Conservation (phyloP, 2,113 vertebrate genomes). For the Columbina picui region DNA sequence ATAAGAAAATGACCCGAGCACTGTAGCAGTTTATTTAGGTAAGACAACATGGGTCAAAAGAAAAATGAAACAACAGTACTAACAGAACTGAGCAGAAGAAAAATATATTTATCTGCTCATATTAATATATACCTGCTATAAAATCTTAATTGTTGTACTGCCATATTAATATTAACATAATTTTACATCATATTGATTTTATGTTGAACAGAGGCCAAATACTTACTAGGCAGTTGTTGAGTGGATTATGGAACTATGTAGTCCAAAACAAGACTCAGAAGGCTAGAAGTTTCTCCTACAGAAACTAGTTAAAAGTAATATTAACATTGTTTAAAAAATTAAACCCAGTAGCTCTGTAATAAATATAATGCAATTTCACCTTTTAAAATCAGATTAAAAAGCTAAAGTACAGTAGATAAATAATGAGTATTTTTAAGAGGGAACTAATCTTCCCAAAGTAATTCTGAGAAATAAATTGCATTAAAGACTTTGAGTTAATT, state of each 20-base stretch:
- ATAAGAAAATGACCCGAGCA: not conserved
- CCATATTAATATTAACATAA: not conserved
- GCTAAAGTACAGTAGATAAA: not conserved
- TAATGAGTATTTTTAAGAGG: conserved; percentile 33
- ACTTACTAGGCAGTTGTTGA: not conserved
- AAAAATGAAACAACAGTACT: not conserved
- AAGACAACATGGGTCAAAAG: not conserved
- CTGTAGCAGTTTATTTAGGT: not conserved
- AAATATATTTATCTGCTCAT: not conserved
- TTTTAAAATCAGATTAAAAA: conserved; percentile 52
- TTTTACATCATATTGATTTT: not conserved
- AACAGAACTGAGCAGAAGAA: not conserved
- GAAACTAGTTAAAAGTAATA: not conserved
- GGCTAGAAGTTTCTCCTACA: not conserved
- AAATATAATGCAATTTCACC: conserved; percentile 19
- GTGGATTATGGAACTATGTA: not conserved
- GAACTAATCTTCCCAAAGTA: conserved; percentile 48
- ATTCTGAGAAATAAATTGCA: conserved; percentile 37
- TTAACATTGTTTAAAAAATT: conserved; percentile 32
- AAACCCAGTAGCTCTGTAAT: not conserved
- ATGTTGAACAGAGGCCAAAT: not conserved
- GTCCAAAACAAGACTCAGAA: not conserved
- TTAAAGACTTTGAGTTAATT: conserved; percentile 41
- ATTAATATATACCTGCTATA: conserved; percentile 15
- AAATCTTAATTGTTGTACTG: not conserved